Conservation (phyloP, 1,140 invertebrate genomes). For the Monomorium pharaonis region DNA sequence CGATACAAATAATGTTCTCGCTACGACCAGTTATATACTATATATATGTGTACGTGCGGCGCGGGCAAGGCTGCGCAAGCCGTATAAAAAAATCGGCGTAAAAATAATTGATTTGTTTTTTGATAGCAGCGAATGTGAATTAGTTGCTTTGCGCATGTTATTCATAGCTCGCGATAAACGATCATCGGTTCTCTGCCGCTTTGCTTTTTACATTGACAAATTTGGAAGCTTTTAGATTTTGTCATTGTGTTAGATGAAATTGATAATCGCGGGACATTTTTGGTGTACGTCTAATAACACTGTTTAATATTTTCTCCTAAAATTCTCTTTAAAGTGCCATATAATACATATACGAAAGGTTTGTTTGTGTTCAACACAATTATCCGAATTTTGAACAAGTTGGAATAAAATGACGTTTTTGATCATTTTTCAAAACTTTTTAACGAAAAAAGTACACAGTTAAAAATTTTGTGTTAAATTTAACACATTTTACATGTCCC, state of each 20-base stretch:
- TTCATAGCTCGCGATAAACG: not conserved
- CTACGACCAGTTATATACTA: not conserved
- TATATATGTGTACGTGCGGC: not conserved
- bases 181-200: not conserved
- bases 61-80: not conserved
- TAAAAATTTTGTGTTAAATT: too few relatives aligned
- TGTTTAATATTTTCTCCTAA: too few relatives aligned
- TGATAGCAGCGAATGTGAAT: not conserved
- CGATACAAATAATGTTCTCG: conserved; percentile 19
- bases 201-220: not conserved
- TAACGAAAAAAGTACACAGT: too few relatives aligned
- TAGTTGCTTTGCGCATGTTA: not conserved
- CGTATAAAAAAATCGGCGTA: not conserved
- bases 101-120: not conserved
- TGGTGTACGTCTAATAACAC: not conserved
- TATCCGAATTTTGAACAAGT: too few relatives aligned
- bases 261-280: not conserved
- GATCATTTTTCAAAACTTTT: too few relatives aligned
- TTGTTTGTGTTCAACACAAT: too few relatives aligned
- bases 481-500: too few relatives aligned
- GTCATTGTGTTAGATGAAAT: not conserved
- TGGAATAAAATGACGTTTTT: too few relatives aligned
- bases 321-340: too few relatives aligned
- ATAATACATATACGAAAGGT: too few relatives aligned
- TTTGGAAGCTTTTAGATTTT: not conserved